Base-by-base conservation (phyloP, 2,113 vertebrate species). In the Leptodactylus fuscus region DNA sequence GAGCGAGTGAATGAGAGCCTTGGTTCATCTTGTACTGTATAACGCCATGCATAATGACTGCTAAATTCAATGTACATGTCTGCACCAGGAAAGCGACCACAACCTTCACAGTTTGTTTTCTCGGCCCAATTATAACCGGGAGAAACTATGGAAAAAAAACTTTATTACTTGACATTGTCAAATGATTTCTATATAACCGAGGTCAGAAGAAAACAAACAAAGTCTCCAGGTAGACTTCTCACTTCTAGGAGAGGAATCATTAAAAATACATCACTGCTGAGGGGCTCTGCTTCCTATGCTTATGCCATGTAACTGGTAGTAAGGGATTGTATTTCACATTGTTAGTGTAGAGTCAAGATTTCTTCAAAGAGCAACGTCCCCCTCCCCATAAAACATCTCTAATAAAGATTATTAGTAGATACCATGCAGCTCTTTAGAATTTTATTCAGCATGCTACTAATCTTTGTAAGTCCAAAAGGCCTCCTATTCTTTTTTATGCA, bases 241-340 rank as follows among this genome's bases (percentile, higher is more conserved):
- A 29, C 55, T 60, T 58, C 53, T 41, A 24, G 5, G 51, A 41
- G 34, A 60, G 51, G 13, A 1, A 7, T 34, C 34, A 79, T 79
- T 24, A 79, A 79, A 38, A 34, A 79, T 79, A 79, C 34, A 79
- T 79, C 76, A 60, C 11, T 79, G 53, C 51, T 60, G 20, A 79
- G 4, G 15, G 8, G 4, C 3, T 36, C 22, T 48, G 44, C 24
- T 75, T 29, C 13, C 69, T 44, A n/a, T 0, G 46, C 71, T 5
- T 27, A 20, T 3, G 44, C n/a, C 71, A 41, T 49, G 8, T 24
- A 46, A 74, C n/a, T 75, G 27, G 13, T 22, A 29, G 44, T 13
- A 29, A 29, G n/a, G 13, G 44, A 75, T 49, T 49, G 29, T 48
- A 18, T 41, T n/a, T 24, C 34, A 38, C 16, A 38, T 7, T 70